These are phyloP conservation scores for Mimumesa dahlbomi DNA, from an alignment of 2,888 invertebrate species.

Conservation along the genomic window DNA sequence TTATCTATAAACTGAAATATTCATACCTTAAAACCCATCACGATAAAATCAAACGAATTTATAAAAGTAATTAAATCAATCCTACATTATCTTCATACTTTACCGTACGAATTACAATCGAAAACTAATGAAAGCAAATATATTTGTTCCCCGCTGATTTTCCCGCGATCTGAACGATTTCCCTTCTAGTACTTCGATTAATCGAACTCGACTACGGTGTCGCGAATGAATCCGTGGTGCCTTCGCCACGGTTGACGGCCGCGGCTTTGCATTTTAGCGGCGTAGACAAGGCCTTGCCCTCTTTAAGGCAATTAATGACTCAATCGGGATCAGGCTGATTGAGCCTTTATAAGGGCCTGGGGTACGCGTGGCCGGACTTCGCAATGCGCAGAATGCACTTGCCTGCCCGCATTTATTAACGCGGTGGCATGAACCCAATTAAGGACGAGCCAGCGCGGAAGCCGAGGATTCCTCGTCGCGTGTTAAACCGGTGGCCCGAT, in stretches of 20 bases:
- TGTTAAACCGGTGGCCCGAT: constrained; percentile 35
- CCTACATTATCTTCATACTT: no score
- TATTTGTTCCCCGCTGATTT: no score
- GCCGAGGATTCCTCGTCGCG: constrained; percentile 59
- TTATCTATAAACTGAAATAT: no score
- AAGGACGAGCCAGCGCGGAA: constrained; percentile 60
- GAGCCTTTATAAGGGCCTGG: constrained; percentile 75
- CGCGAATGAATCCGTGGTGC: no score
- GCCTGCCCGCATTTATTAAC: constrained; percentile 72
- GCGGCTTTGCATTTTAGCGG: constrained; percentile 66
- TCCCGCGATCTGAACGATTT: no score
- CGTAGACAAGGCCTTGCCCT: constrained; percentile 71
- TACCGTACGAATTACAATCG: no score
- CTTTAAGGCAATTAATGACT: constrained; percentile 77
- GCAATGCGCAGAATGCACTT: constrained; percentile 73
- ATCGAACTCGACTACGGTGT: no score
- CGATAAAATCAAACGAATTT: no score
- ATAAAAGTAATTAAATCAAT: no score
- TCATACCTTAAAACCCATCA: no score
- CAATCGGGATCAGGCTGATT: constrained; percentile 75
- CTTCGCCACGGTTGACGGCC: background rate
- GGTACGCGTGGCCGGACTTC: constrained; percentile 72
- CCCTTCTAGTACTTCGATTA: no score
- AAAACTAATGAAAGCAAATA: no score
- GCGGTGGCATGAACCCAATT: constrained; percentile 69